Base-by-base conservation (phyloP, 2,797 vertebrate species). In the Melopsittacus undulatus region DNA sequence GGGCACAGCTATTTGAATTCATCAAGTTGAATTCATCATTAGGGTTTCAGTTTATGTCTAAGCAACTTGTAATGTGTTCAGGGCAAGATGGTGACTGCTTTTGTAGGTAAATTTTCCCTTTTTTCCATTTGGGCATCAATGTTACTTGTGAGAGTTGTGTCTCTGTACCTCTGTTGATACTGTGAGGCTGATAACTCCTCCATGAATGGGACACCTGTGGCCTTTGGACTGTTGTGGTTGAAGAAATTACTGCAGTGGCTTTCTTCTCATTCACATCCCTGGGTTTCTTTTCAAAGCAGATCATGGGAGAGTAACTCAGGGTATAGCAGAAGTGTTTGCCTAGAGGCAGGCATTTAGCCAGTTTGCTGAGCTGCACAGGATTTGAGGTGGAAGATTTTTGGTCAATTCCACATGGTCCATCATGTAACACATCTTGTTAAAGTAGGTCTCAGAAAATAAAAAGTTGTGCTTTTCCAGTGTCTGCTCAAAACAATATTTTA, bases 11-110 rank as follows among this genome's bases (percentile, higher is more conserved):
- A 21, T 12, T 38, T 5, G n/a, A n/a, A n/a, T n/a, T n/a, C n/a
- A n/a, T n/a, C n/a, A n/a, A n/a, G n/a, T 36, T 48, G 13, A 49
- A 40, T 6, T 0, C 10, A 56, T 48, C 20, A 17, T 59, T 36
- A 46, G n/a, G 19, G 20, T 70, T 85, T 85, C 30, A 26, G 7
- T 83, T 85, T 40, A 43, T 32, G 9, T 63, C 70, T 76, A 54
- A 46, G 7, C 30, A 59, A 8, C 4, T 75, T 9, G 4, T 29
- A 74, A 80, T 7, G 2, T 42, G 27, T 22, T 6, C 0, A 2
- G 15, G 0, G 3, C 30, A 62, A 32, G 34, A 62, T 9, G 20
- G 16, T 51, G n/a, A 34, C 42, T 30, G 13, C 36, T 84, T 72
- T 68, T 72, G 32, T 10, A 80, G 45, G 10, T 9, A 3, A 29